Base-by-base conservation (phyloP, 2,113 vertebrate species). In the Myiagra hebetior region DNA sequence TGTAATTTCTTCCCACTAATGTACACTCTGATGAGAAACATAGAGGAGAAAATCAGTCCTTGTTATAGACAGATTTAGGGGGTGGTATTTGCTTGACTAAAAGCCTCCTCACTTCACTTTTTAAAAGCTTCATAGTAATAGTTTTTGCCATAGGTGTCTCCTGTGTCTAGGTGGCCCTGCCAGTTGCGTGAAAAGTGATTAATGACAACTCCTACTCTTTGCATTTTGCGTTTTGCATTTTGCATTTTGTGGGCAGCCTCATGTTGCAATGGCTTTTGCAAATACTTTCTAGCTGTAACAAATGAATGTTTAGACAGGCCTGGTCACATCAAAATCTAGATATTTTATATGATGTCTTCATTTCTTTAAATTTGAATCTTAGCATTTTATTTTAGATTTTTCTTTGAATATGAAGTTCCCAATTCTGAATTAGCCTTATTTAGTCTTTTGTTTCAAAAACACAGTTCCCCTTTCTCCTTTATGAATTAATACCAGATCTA, bases 1-100 rank as follows among this genome's bases (percentile, higher is more conserved):
- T 93, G 91, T 91, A 91, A 94, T 95, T 95, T 88, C 69, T 93
- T 91, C 88, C 87, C 28, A n/a, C 92, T 88, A 83, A 96, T 94
- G 96, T 94, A 89, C 30, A 2, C 24, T 59, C 39, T 62, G 78
- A 77, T 5, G 50, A 87, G 77, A 93, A 84, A 89, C 81, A 73
- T 7, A 67, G 55, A 93, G 72, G 49, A 76, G 62, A 79, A 95
- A 88, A 87, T 82, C 72, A 93, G 57, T 64, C 68, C 91, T 69
- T 85, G 77, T 70, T 85, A 50, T 47, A 86, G 72, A 67, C 81
- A 81, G 88, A 49, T 94, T 94, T 68, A 81, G 75, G 39, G 42
- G n/a, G 56, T 90, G 85, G 79, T 80, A 77, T 94, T 95, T 81
- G 31, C 79, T 85, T 90, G 74, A 30, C 68, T 57, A 26, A 33